Evolutionary conservation across 2,113 vertebrate species (phyloP).

Genomic region (Furnarius figulus): DNA sequence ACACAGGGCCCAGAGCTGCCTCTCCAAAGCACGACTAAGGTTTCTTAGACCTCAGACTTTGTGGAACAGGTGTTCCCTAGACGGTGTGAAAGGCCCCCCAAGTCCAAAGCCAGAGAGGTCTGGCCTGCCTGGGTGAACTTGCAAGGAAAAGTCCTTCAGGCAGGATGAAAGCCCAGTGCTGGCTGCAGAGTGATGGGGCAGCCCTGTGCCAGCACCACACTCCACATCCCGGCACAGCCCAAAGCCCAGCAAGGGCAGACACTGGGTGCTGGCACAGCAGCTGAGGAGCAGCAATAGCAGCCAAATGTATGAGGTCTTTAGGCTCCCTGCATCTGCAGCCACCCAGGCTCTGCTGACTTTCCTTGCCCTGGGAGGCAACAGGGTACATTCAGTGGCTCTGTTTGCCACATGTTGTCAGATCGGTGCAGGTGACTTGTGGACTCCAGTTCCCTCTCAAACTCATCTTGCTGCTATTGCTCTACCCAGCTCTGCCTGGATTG

Average conservation of each 20-base stretch:
- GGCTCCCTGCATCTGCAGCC: neutral
- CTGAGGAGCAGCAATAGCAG: neutral
- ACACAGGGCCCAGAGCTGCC: neutral
- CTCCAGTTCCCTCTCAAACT: neutral
- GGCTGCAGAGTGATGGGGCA: neutral
- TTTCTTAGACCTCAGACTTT: neutral
- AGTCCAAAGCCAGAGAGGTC: accelerated
- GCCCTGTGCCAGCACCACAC: neutral
- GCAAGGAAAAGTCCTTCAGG: neutral
- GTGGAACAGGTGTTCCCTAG: neutral
- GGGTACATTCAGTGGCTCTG: neutral
- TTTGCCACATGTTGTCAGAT: accelerated
- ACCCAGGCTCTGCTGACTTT: neutral
- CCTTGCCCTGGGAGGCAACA: neutral
- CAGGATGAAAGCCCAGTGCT: neutral
- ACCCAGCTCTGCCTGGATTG: neutral
- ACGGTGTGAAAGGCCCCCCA: neutral
- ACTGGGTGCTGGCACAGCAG: accelerated
- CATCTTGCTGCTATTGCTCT: neutral
- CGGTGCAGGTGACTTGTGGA: accelerated
- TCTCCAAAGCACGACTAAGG: accelerated
- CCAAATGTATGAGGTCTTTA: neutral
- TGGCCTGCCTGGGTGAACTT: neutral
- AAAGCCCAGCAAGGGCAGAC: neutral
- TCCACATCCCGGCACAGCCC: neutral